Percentiles rank a stretch among this genome's conserved stretches.
Conservation (phyloP, 2,888 invertebrate species). For the Luperina nickerlii region DNA sequence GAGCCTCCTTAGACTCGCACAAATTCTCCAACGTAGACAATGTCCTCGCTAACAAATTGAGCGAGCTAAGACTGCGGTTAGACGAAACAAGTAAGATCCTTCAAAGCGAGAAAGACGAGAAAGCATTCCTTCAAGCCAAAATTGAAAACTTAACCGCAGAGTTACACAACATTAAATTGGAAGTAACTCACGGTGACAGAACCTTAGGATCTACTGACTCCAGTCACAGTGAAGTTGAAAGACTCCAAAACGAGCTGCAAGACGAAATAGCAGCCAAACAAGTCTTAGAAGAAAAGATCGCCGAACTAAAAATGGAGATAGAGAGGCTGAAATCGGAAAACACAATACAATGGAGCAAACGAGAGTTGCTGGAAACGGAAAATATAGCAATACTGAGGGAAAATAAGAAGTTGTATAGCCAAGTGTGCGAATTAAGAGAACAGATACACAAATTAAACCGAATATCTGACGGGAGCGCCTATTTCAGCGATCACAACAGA, state of each 20-base stretch:
- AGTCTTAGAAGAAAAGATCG: conserved; percentile 85
- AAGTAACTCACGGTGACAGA: conserved; percentile 82
- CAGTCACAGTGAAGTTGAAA: conserved; percentile 87
- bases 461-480: conserved; percentile 85
- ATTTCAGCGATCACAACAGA: conserved; percentile 74
- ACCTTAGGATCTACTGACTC: conserved; percentile 87
- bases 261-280: conserved; percentile 88
- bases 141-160: conserved; percentile 84
- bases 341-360: conserved; percentile 97
- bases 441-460: conserved; percentile 87
- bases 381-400: conserved; percentile 96
- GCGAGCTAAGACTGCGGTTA: conserved; percentile 81
- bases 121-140: conserved; percentile 82
- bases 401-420: conserved; percentile 94
- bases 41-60: conserved; percentile 83
- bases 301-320: conserved; percentile 91
- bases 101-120: conserved; percentile 86
- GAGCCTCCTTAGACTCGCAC: conserved; percentile 86
- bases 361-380: conserved; percentile 97
- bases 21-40: conserved; percentile 87
- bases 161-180: conserved; percentile 83
- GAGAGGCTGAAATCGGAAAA: conserved; percentile 97
- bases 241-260: conserved; percentile 86
- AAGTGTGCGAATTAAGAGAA: conserved; percentile 86
- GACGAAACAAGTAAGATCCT: conserved; percentile 84